These are phyloP conservation scores for Peromyscus leucopus DNA, from an alignment of 2,113 vertebrate genomes.

Conservation along the genomic window DNA sequence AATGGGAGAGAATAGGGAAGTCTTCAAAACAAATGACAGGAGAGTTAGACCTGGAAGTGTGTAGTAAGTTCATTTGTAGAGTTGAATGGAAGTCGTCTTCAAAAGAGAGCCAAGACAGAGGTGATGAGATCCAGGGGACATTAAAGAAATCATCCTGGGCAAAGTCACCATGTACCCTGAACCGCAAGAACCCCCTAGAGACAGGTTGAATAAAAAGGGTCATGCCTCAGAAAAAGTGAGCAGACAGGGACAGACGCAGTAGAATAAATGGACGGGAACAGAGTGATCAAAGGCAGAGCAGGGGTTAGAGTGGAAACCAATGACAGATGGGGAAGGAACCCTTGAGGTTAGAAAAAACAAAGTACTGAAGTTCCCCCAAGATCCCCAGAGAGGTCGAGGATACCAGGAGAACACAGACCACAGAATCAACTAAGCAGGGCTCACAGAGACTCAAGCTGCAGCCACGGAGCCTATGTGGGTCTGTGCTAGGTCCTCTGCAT, in stretches of 20 bases:
- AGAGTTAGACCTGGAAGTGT: not conserved
- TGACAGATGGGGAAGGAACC: not conserved
- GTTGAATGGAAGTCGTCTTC: not conserved
- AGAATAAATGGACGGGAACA: not conserved
- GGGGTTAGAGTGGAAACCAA: not conserved
- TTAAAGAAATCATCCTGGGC: not conserved
- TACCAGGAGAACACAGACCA: not conserved
- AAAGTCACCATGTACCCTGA: not conserved
- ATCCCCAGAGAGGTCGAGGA: not conserved
- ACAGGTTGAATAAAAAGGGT: not conserved
- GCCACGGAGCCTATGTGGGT: accelerated
- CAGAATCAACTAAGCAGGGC: not conserved
- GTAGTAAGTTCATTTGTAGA: not conserved
- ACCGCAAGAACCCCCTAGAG: not conserved
- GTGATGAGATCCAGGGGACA: not conserved
- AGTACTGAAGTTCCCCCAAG: not conserved
- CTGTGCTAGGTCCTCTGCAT: not conserved
- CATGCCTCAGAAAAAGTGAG: not conserved
- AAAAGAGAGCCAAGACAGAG: not conserved
- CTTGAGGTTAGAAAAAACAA: not conserved
- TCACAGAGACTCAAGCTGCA: not conserved
- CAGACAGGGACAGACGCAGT: not conserved
- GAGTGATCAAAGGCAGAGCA: not conserved
- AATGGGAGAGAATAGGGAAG: not conserved
- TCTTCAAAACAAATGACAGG: not conserved